A percentile compares a stretch with the other conserved stretches of the same genome.
Conservation (phyloP, 2,797 vertebrate genomes). For the Gymnodraco acuticeps region DNA sequence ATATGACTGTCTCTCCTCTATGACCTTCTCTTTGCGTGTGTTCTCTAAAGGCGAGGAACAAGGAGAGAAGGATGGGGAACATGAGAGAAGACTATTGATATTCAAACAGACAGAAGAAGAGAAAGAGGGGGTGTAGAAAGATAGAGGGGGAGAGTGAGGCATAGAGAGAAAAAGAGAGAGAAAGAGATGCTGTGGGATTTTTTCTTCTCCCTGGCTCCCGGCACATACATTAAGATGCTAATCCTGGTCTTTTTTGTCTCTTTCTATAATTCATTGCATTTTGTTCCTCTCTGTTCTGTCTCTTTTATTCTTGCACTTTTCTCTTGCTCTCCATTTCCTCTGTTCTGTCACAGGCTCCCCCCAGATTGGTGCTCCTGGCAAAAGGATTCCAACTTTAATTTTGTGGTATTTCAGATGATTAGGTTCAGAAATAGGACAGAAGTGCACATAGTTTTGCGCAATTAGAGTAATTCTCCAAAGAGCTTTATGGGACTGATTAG, state of each 20-base stretch:
- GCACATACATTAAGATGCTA: slow-evolving; percentile 84
- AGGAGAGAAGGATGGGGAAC: slow-evolving; percentile 47
- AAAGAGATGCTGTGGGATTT: slow-evolving; percentile 76
- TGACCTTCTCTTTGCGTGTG: slow-evolving; percentile 60
- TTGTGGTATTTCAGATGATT: slow-evolving; percentile 82
- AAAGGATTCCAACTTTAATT: slow-evolving; percentile 81
- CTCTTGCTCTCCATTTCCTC: slow-evolving; percentile 63
- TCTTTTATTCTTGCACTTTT: slow-evolving; percentile 65
- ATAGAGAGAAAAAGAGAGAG: slow-evolving; percentile 43
- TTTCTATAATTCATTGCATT: slow-evolving; percentile 84
- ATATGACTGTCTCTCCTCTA: slow-evolving; percentile 29
- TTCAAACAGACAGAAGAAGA: slow-evolving; percentile 66
- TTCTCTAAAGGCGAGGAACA: slow-evolving; percentile 45
- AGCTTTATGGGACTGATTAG: slow-evolving; percentile 77
- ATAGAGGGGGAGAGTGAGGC: slow-evolving; percentile 43
- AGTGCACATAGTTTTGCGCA: slow-evolving; percentile 75
- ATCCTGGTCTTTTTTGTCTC: slow-evolving; percentile 81
- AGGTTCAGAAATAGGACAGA: slow-evolving; percentile 81
- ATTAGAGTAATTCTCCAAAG: slow-evolving; percentile 76
- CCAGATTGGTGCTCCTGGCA: slow-evolving; percentile 76
- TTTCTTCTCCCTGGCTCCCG: slow-evolving; percentile 77
- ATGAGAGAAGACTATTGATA: slow-evolving; percentile 70
- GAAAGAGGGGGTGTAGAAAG: slow-evolving; percentile 49
- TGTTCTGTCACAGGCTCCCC: slow-evolving; percentile 68
- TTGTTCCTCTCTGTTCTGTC: slow-evolving; percentile 70